Base-by-base conservation (phyloP, 1,140 invertebrate species). In the Drosophila chauvacae region DNA sequence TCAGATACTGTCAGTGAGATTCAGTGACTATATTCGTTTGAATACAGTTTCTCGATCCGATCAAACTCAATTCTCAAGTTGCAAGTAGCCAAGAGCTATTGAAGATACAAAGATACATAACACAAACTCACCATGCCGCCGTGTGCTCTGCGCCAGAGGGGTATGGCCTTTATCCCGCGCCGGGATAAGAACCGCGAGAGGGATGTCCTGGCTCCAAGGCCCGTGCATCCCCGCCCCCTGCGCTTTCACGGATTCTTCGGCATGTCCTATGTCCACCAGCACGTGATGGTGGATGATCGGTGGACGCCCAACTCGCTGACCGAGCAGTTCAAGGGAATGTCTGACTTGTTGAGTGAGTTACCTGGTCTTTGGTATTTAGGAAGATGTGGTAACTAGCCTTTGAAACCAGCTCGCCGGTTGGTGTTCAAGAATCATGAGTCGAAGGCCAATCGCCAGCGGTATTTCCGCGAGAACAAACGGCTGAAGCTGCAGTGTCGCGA, bases 181-280 rank as follows among this genome's bases (percentile, higher is more conserved):
- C 68, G 61, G 3, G 66, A 79, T 7, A 84, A 63, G 45, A 50
- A 61, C 9, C 60, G 41, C 3, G 86, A 90, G 41, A 63, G 58
- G 26, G 77, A 88, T 71, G 63, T 68, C 10, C 50, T 86, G 57
- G 79, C 84, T 2, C 91, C 91, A 0, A 91, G 78, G 45, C 91
- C 91, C 10, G 91, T 92, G 50, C 91, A 85, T 80, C 91, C 91
- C 7, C 77, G 79, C 0, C 70, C 91, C 6, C 33, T 91, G 37
- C 64, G 74, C 26, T 77, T 74, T 26, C 92, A 92, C 68, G 91
- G 91, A 11, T 68, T 92, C 16, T 91, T 92, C 5, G 92, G 92
- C 20, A 76, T 81, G 39, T 68, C 81, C 13, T 90, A 58, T 77
- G 78, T 92, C 13, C 53, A 74, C 4, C 80, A 91, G 47, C 92